A percentile compares a stretch with the other conserved stretches of the same genome.
Conservation (phyloP, 2,888 invertebrate species). For the Fissipunctia ypsillon region DNA sequence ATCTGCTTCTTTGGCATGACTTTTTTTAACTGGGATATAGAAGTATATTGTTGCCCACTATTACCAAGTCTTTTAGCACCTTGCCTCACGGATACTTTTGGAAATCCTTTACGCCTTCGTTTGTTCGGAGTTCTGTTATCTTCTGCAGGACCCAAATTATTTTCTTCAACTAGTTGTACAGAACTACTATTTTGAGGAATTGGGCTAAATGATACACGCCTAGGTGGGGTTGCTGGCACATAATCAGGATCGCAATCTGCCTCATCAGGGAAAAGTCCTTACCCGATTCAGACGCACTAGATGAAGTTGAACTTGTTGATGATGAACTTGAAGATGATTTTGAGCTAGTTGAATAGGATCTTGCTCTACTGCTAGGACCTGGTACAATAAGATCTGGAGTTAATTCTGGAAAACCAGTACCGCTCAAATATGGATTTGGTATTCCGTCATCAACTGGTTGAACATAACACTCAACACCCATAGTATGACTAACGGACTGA, state of each 20-base stretch:
- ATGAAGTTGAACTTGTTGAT: slow-evolving; percentile 37
- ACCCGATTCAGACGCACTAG: slow-evolving; percentile 41
- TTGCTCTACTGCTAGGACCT: slow-evolving; percentile 43
- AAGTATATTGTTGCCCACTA: slow-evolving; percentile 2
- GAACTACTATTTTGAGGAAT: slow-evolving; percentile 22
- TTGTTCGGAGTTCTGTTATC: slow-evolving; percentile 27
- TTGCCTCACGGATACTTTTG: slow-evolving; percentile 19
- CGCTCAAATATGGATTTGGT: slow-evolving; percentile 24
- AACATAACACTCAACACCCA: slow-evolving; percentile 22
- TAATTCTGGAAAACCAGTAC: slow-evolving; percentile 41
- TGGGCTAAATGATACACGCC: slow-evolving; percentile 44
- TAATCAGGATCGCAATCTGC: slow-evolving; percentile 45
- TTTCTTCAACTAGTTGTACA: slow-evolving; percentile 28
- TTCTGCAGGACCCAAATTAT: slow-evolving; percentile 15
- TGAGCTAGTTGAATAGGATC: slow-evolving; percentile 45
- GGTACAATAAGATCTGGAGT: slow-evolving; percentile 41
- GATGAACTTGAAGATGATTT: slow-evolving; percentile 44
- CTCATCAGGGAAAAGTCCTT: slow-evolving; percentile 47
- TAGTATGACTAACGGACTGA: slow-evolving; percentile 26
- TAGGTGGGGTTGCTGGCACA: slow-evolving; percentile 30
- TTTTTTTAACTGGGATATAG: slow-evolving; percentile 3
- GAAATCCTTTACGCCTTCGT: slow-evolving; percentile 37
- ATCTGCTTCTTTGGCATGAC: slow-evolving; percentile 40
- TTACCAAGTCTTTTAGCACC: slow-evolving; percentile 24
- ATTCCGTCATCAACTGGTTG: slow-evolving; percentile 35